Evolutionary conservation across 23 tunicate species (phyloP).

Genomic region (Halocynthia roretzi): DNA sequence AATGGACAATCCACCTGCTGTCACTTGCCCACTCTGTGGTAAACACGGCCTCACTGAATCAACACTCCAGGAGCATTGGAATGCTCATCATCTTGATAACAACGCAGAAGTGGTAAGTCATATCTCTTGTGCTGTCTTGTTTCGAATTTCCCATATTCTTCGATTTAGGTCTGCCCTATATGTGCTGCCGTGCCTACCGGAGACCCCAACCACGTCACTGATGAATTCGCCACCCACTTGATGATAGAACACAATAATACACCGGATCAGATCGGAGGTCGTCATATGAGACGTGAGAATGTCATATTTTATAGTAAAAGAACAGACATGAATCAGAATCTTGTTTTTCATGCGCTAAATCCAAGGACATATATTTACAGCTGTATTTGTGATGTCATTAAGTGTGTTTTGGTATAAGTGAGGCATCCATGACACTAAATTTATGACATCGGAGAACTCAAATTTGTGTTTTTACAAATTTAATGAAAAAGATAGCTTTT

Average conservation of each 20-base stretch:
- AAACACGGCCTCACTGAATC: slow-evolving; percentile 62
- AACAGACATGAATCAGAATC: too few relatives aligned
- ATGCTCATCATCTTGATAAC: slow-evolving; percentile 51
- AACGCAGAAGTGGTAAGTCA: slow-evolving; percentile 63
- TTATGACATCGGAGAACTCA: too few relatives aligned
- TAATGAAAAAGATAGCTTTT: too few relatives aligned
- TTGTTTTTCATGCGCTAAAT: too few relatives aligned
- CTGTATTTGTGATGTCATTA: too few relatives aligned
- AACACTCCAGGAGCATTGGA: slow-evolving; percentile 65
- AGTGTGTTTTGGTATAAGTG: too few relatives aligned
- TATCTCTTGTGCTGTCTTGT: background rate
- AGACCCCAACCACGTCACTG: slow-evolving; percentile 76
- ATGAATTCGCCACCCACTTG: slow-evolving; percentile 62
- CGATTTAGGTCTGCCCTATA: slow-evolving; percentile 59
- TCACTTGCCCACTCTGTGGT: slow-evolving; percentile 66
- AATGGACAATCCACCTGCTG: slow-evolving; percentile 69
- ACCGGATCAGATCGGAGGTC: slow-evolving; percentile 37
- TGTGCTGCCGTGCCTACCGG: slow-evolving; percentile 89
- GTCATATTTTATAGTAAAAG: too few relatives aligned
- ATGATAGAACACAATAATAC: slow-evolving; percentile 44
- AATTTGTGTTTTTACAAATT: too few relatives aligned
- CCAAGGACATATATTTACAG: too few relatives aligned
- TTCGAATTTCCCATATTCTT: background rate
- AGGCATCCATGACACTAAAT: too few relatives aligned
- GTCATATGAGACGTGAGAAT: slow-evolving; percentile 67